These are phyloP conservation scores for Epiblema foenella DNA, from an alignment of 2,888 invertebrate genomes.

Conservation along the genomic window DNA sequence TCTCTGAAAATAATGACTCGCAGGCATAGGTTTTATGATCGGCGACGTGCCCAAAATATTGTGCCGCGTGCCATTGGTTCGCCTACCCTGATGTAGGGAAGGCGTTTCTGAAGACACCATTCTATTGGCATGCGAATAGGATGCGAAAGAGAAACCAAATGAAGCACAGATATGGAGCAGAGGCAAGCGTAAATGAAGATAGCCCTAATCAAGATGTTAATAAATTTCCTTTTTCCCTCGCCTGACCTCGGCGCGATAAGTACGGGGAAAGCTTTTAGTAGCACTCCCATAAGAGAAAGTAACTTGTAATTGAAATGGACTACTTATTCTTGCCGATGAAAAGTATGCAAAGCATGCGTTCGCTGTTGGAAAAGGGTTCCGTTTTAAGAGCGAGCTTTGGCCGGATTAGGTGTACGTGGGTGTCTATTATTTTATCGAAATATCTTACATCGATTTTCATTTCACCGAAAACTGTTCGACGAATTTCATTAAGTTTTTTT, in stretches of 20 bases:
- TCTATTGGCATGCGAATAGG: background rate
- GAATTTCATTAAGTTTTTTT: no score
- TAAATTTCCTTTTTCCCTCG: constrained; percentile 58
- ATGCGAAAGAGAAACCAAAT: background rate
- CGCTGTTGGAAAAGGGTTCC: constrained; percentile 24
- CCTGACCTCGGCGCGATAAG: constrained; percentile 45
- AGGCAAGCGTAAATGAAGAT: constrained; percentile 53
- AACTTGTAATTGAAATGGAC: constrained; percentile 43
- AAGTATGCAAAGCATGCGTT: constrained; percentile 36
- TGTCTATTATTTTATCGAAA: no score
- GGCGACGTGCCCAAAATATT: no score
- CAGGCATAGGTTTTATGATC: no score
- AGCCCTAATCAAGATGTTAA: constrained; percentile 70
- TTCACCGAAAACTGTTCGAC: no score
- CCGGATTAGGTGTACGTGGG: no score
- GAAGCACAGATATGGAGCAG: constrained; percentile 50
- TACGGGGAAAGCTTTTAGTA: constrained; percentile 49
- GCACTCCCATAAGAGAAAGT: constrained; percentile 45
- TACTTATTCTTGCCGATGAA: constrained; percentile 30
- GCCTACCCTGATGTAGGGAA: no score
- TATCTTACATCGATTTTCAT: no score
- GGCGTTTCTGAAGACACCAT: no score
- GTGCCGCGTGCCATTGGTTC: no score
- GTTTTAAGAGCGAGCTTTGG: no score
- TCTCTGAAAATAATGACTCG: no score